Percentiles rank a stretch among this genome's conserved stretches.
These are phyloP conservation scores for Phrynocephalus vlangalii DNA, from an alignment of 2,797 vertebrate species.

Conservation along the genomic window DNA sequence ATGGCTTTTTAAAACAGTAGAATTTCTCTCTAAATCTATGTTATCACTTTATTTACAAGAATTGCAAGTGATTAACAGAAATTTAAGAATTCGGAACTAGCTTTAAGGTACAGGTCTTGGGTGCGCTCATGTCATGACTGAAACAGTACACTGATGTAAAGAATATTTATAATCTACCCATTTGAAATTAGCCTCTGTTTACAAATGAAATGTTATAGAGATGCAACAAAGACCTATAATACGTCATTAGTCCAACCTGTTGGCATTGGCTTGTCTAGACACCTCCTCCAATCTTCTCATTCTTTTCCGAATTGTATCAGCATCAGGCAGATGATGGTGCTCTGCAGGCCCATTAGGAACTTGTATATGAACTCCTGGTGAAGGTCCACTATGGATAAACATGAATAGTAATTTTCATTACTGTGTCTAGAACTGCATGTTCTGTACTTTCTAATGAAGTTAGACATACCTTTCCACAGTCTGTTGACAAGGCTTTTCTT, in stretches of 20 bases:
- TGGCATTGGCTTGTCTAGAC: conserved; percentile 79
- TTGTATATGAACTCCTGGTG: conserved; percentile 79
- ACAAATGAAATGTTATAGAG: conserved; percentile 17
- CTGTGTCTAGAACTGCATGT: conserved; percentile 54
- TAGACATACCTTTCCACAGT: conserved; percentile 74
- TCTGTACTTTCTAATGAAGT: conserved; percentile 41
- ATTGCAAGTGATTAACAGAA: not conserved
- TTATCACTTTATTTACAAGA: not conserved
- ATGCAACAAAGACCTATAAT: conserved; percentile 63
- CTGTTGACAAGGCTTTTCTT: conserved; percentile 57
- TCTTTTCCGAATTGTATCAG: conserved; percentile 83
- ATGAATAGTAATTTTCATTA: conserved; percentile 68
- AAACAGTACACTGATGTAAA: too few species aligned
- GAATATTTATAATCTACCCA: too few species aligned
- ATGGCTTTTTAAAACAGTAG: too few species aligned
- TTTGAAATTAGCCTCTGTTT: too few species aligned
- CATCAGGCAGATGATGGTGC: conserved; percentile 76
- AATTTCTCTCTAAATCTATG: too few species aligned
- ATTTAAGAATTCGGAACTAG: not conserved
- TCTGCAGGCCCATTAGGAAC: conserved; percentile 77
- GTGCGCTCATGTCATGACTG: too few species aligned
- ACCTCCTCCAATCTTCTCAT: conserved; percentile 86
- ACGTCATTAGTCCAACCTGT: conserved; percentile 73
- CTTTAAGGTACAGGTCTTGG: too few species aligned
- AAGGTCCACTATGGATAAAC: conserved; percentile 76